Base-by-base conservation (phyloP, 2,797 vertebrate species). In the Moxostoma hubbsi region DNA sequence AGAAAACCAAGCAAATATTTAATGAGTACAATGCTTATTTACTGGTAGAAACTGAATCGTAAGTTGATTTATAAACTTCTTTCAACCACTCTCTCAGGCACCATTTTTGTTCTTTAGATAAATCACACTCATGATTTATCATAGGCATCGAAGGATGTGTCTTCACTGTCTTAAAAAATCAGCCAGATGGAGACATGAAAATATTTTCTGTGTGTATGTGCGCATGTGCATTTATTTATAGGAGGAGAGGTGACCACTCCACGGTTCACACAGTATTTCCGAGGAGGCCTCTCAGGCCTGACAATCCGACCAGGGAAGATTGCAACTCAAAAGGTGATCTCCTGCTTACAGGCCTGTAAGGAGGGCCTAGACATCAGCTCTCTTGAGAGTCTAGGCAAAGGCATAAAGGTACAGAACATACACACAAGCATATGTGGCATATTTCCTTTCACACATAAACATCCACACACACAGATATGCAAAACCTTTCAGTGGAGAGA, bases 321-420 rank as follows among this genome's bases (percentile, higher is more conserved):
- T 65, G 97, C 98, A 89, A 99, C 96, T 81, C 97, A 97, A 90
- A 98, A 98, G 90, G 96, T 99, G 81, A 98, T 99, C 89, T 97
- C 98, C 90, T 99, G 98, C 89, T 93, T 99, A 89, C 98, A 99
- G 85, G 96, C 98, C 86, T 99, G 98, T 93, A 99, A 99, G 86
- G 98, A 99, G 85, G 97, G 97, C 4, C 93, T 99, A 77, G 97
- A 99, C 92, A 97, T 99, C 89, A 98, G 97, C 88, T 98, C 97
- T 46, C 90, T 99, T n/a, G 96, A 99, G 87, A 97, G 95, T 82
- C 93, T 98, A 77, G 96, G 96, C 77, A 97, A 96, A 90, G 96
- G 91, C 87, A 95, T 99, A 91, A 99, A 99, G 96, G 97, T 83
- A 90, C 36, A 89, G 97, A 81, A 90, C 36, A 89, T 9, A 69